These are phyloP conservation scores for Heterotilapia buettikoferi DNA, from an alignment of 2,113 vertebrate genomes.

Conservation along the genomic window DNA sequence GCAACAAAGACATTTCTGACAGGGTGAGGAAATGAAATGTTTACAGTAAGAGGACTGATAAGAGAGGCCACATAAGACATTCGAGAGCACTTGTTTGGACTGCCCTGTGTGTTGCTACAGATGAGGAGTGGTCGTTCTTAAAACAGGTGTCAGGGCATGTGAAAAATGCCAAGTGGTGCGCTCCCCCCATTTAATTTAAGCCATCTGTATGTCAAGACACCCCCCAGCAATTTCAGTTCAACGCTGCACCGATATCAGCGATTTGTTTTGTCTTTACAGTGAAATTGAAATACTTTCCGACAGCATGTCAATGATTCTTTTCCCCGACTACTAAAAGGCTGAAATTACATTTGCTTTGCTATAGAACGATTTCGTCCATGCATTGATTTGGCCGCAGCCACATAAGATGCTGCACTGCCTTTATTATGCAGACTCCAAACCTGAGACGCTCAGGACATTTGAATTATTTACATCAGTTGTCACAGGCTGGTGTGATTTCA, in stretches of 20 bases:
- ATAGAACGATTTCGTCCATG: background rate
- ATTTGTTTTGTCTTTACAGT: constrained; percentile 29
- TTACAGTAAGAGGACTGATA: constrained; percentile 59
- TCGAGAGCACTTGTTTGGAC: constrained; percentile 40
- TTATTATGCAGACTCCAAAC: background rate
- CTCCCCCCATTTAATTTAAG: constrained; percentile 26
- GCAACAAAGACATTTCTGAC: constrained; percentile 68
- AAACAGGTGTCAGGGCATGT: constrained; percentile 46
- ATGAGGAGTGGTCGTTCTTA: constrained; percentile 29
- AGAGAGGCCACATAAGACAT: constrained; percentile 45
- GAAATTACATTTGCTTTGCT: constrained; percentile 12
- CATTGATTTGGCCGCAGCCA: background rate
- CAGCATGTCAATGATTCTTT: background rate
- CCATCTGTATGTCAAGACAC: constrained; percentile 20
- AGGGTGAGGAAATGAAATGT: constrained; percentile 78
- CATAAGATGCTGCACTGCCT: background rate
- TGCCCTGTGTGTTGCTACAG: constrained; percentile 35
- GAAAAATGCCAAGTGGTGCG: constrained; percentile 33
- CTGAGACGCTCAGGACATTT: constrained; percentile 14
- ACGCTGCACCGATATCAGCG: background rate
- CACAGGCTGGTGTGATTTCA: constrained; percentile 39
- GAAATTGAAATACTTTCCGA: constrained; percentile 10
- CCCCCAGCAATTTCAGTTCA: constrained; percentile 27
- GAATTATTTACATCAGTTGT: constrained; percentile 57
- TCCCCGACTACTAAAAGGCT: background rate